Evolutionary conservation across 1,140 invertebrate genomes (phyloP), one percentile per base, ranked within the genome.

Genomic region (Tetragonula clypearis): DNA sequence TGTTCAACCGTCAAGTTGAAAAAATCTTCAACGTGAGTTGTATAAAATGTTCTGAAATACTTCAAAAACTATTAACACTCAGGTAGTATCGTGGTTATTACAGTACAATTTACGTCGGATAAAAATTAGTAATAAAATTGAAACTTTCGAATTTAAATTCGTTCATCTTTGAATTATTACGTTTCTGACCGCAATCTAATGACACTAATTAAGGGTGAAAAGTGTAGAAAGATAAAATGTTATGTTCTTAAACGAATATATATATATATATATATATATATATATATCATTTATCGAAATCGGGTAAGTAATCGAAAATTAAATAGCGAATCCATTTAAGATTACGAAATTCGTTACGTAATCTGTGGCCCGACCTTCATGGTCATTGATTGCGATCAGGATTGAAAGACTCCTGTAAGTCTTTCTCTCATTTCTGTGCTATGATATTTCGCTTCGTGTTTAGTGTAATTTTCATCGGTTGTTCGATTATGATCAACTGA

Each of bases 331-430:
- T 85, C 23, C 49, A 58, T 80, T 58, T 26, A 17, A 17, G 17
- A 66, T 74, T 26, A 76, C 8, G 3, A 19, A 66, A 69, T 87
- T 66, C n/a, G 30, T 84, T 84, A 73, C 66, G n/a, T 58, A 77
- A 84, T 17, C 60, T 23, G 15, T 0, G 68, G 12, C 11, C 58
- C n/a, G 55, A 30, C 60, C 68, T 82, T 89, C 85, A 69, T 74
- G 87, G 81, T 89, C 83, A 79, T 65, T 81, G 73, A 23, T 60
- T 1, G 6, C 41, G 53, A 60, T 53, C 66, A 4, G 9, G 49
- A 75, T 81, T 41, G 41, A 30, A 23, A 60, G 35, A 76, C 19
- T 65, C 19, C 26, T 35, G 12, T 3, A 12, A 72, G 19, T n/a
- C 19, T 35, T 76, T 76, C 11, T 12, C n/a, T 71, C 6, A 1